Evolutionary conservation across 2,113 vertebrate genomes (phyloP).

Genomic region (Misgurnus anguillicaudatus): DNA sequence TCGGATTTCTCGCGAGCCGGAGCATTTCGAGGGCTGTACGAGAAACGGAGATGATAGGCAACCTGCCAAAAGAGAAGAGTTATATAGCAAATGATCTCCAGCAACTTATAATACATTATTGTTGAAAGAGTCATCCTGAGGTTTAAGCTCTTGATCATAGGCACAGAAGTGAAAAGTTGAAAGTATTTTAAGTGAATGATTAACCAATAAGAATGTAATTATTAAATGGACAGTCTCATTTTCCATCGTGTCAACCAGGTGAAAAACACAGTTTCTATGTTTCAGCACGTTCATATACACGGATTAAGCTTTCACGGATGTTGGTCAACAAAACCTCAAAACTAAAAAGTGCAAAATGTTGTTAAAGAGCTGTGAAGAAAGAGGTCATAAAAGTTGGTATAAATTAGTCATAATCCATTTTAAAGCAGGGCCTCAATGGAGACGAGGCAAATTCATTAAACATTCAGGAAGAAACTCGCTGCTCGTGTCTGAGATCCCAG

Average conservation of each 20-base stretch:
- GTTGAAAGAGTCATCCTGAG: too few species aligned
- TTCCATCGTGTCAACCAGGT: background rate
- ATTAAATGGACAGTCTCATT: background rate
- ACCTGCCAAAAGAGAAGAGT: conserved; percentile 72
- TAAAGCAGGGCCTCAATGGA: background rate
- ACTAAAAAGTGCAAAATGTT: background rate
- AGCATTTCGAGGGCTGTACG: conserved; percentile 85
- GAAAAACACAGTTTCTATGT: background rate
- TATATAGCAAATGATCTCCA: background rate
- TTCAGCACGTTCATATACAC: background rate
- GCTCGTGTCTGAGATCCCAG: background rate
- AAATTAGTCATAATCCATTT: background rate
- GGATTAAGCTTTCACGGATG: too few species aligned
- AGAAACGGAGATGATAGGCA: conserved; percentile 89
- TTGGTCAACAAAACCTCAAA: background rate
- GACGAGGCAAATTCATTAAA: background rate
- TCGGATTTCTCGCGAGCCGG: conserved; percentile 77
- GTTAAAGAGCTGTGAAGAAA: too few species aligned
- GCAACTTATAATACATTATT: background rate
- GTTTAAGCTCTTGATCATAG: background rate
- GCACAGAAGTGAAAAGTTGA: background rate
- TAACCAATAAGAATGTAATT: background rate
- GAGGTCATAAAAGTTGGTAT: too few species aligned
- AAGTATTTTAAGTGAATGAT: background rate
- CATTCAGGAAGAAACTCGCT: background rate